These are phyloP conservation scores for Corythaeola cristata DNA, from an alignment of 2,113 vertebrate genomes.

Conservation along the genomic window DNA sequence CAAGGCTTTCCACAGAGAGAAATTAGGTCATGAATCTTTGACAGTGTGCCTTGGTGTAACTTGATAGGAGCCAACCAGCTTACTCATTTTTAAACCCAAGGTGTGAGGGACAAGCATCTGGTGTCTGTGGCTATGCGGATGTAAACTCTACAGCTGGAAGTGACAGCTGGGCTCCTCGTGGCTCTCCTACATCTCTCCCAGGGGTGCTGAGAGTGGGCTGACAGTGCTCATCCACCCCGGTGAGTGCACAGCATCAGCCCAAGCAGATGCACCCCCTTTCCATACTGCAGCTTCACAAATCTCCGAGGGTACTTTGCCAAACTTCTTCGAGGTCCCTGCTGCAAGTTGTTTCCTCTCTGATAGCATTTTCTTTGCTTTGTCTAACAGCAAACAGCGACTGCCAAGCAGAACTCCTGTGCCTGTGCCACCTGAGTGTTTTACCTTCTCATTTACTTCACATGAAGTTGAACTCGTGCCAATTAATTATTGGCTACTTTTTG, in stretches of 20 bases:
- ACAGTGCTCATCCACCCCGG: accelerated
- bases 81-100: neutral
- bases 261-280: neutral
- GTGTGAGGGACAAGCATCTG: neutral
- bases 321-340: neutral
- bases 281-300: neutral
- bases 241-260: neutral
- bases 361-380: neutral
- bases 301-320: neutral
- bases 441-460: neutral
- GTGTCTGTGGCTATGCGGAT: neutral
- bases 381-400: neutral
- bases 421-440: neutral
- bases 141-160: neutral
- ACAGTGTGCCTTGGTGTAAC: accelerated
- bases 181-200: neutral
- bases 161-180: neutral
- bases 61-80: neutral
- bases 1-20: neutral
- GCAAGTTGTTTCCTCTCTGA: neutral
- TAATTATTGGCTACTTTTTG: neutral
- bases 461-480: neutral
- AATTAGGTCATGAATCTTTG: neutral
- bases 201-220: neutral
- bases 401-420: neutral